phyloP scores from a whole-genome alignment of 2,113 vertebrate genomes.

The Ceuthmochares aereus region DNA sequence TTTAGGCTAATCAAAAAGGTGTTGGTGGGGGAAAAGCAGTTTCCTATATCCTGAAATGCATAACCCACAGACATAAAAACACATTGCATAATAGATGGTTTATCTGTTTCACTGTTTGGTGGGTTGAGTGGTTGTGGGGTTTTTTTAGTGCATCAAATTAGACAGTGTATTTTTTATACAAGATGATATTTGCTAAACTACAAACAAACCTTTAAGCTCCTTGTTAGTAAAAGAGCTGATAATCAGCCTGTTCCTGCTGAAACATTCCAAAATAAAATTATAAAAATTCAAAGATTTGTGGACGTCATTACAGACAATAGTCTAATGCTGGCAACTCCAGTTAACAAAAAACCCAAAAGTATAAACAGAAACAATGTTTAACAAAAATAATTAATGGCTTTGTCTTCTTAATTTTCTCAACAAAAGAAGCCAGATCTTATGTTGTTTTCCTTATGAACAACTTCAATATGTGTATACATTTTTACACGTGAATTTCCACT shows the following conservation, averaged over 20 bases:
- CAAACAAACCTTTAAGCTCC: not conserved
- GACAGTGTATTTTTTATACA: not conserved
- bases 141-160: not conserved
- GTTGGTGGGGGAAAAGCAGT: not conserved
- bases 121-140: not conserved
- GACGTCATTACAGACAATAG: not conserved
- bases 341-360: fast-evolving
- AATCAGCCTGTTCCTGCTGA: not conserved
- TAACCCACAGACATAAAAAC: not conserved
- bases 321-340: not conserved
- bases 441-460: not conserved
- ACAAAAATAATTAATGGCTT: not conserved
- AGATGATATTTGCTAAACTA: not conserved
- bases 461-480: not conserved
- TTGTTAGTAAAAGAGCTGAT: not conserved
- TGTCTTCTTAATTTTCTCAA: not conserved
- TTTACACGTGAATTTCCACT: not conserved
- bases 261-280: not conserved
- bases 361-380: not conserved
- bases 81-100: fast-evolving
- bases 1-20: not conserved
- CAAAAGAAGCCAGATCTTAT: not conserved
- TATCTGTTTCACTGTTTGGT: not conserved
- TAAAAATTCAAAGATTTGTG: not conserved
- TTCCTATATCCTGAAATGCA: not conserved